Evolutionary conservation across 2,888 invertebrate species (phyloP).

Genomic region (Sicus ferrugineus): DNA sequence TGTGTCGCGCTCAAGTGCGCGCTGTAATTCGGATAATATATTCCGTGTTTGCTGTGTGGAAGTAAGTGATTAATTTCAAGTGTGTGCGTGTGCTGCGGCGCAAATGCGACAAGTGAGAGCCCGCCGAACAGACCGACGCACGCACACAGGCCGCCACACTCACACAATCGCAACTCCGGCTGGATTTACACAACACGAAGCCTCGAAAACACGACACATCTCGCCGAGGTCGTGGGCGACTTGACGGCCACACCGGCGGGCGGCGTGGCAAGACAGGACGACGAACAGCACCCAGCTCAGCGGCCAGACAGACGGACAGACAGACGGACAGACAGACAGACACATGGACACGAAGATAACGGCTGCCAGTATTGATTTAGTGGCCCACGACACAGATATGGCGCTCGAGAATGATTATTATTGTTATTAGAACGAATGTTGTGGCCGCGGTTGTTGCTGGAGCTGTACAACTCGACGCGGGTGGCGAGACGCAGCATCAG

Average conservation of each 20-base stretch:
- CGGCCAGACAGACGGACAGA: too few relatives aligned
- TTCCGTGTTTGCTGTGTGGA: slow-evolving; percentile 35
- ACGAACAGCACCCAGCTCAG: not conserved
- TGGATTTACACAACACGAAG: slow-evolving; percentile 18
- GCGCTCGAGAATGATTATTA: slow-evolving; percentile 32
- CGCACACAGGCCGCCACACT: not conserved
- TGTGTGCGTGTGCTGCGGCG: not conserved
- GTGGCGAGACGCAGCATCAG: too few relatives aligned
- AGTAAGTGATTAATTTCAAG: slow-evolving; percentile 40
- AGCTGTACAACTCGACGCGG: not conserved
- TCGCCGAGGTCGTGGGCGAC: not conserved
- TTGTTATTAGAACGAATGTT: slow-evolving; percentile 25
- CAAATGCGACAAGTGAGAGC: not conserved
- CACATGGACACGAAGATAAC: not conserved
- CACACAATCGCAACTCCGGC: not conserved
- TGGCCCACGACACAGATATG: not conserved
- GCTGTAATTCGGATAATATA: slow-evolving; percentile 37
- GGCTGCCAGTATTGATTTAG: slow-evolving; percentile 35
- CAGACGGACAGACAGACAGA: too few relatives aligned
- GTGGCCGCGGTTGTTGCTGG: not conserved
- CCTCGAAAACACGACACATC: slow-evolving; percentile 24
- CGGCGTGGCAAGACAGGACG: not conserved
- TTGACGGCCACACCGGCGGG: not conserved
- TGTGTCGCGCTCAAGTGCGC: slow-evolving; percentile 30
- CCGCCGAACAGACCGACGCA: not conserved